Evolutionary conservation across 2,113 vertebrate genomes (phyloP).

Genomic region (Microcebus murinus): DNA sequence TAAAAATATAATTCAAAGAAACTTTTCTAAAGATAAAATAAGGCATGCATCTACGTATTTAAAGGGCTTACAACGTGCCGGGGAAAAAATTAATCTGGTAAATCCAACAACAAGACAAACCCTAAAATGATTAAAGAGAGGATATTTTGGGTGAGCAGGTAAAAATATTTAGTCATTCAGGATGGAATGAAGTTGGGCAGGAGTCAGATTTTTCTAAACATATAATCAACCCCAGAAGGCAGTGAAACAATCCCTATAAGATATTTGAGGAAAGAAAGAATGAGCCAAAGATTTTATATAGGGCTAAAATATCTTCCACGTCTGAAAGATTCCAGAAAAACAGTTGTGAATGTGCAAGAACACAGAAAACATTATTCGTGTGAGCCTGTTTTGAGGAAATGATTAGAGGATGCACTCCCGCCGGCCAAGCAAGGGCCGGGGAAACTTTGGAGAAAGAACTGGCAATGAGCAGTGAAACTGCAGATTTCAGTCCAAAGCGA

Average conservation of each 20-base stretch:
- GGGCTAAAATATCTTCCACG: not conserved
- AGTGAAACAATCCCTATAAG: not conserved
- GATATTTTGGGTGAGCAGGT: not conserved
- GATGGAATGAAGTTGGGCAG: not conserved
- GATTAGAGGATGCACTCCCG: not conserved
- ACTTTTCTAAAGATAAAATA: not conserved
- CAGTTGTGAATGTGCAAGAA: not conserved
- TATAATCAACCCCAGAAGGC: not conserved
- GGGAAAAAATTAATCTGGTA: not conserved
- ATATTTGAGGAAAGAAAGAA: not conserved
- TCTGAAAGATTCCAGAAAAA: not conserved
- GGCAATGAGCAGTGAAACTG: not conserved
- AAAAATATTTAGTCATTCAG: not conserved
- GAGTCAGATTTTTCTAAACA: not conserved
- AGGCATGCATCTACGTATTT: not conserved
- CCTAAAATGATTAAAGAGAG: conserved; percentile 23
- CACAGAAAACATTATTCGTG: not conserved
- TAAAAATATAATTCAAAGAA: not conserved
- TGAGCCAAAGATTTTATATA: not conserved
- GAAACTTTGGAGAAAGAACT: not conserved
- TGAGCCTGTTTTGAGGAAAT: not conserved
- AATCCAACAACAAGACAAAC: not conserved
- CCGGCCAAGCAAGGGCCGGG: not conserved
- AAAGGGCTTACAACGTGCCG: not conserved
- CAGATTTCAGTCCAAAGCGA: not conserved